Percentiles rank a stretch among this genome's conserved stretches.
Conservation (phyloP, 2,797 vertebrate genomes). For the Halcyon leucocephala region DNA sequence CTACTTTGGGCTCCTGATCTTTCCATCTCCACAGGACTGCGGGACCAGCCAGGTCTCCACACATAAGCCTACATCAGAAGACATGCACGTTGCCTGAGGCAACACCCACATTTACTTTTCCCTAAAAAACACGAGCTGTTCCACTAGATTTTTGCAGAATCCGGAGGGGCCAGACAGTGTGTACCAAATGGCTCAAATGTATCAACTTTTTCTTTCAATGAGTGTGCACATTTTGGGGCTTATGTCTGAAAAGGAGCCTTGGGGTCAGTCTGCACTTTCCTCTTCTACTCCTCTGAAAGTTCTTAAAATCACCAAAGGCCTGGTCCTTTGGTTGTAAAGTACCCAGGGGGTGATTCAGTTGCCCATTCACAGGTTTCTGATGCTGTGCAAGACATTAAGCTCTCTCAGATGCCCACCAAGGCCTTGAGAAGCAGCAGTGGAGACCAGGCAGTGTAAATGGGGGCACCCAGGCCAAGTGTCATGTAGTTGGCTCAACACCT, state of each 20-base stretch:
- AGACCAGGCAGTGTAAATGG: background rate
- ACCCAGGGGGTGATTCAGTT: background rate
- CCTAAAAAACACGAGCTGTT: background rate
- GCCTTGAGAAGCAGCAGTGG: background rate
- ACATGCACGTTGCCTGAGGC: background rate
- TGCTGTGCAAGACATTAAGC: background rate
- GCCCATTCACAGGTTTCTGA: background rate
- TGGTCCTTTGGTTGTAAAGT: background rate
- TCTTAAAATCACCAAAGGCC: background rate
- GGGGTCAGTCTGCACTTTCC: background rate
- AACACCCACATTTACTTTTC: background rate
- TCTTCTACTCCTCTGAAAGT: background rate
- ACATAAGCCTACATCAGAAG: no score
- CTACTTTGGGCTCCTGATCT: background rate
- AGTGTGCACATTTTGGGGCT: background rate
- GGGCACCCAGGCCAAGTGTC: background rate
- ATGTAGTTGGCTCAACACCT: background rate
- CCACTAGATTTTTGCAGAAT: background rate
- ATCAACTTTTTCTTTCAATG: no score
- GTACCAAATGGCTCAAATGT: no score
- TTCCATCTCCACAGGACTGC: background rate
- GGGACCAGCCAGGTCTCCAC: no score
- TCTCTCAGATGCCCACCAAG: background rate
- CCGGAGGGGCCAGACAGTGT: no score
- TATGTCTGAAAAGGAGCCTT: background rate